Conservation (phyloP, 2,888 invertebrate genomes). For the Conops quadrifasciatus region DNA sequence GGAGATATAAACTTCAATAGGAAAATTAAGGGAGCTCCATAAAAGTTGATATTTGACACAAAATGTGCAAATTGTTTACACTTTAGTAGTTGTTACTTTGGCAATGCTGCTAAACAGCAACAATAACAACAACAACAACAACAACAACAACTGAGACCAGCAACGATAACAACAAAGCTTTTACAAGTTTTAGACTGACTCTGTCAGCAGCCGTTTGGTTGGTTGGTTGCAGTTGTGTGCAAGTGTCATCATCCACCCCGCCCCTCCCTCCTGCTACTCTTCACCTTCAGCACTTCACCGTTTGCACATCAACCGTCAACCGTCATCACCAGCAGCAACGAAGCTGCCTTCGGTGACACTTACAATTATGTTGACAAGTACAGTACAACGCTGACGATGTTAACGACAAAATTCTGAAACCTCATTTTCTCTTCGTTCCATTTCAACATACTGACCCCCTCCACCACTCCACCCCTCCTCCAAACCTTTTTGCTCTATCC, state of each 20-base stretch:
- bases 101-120: background rate
- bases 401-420: conserved; percentile 6
- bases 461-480: too few species aligned
- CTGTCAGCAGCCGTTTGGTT: background rate
- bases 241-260: background rate
- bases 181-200: background rate
- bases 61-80: conserved; percentile 30
- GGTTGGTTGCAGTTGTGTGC: background rate
- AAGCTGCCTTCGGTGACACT: conserved; percentile 24
- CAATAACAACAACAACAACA: background rate
- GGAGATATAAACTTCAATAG: background rate
- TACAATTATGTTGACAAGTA: conserved; percentile 30
- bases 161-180: too few species aligned
- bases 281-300: background rate
- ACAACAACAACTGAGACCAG: too few species aligned
- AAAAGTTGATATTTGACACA: conserved; percentile 33
- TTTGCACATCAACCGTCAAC: background rate
- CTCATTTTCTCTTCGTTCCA: too few species aligned
- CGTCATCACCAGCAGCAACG: background rate
- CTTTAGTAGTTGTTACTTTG: background rate
- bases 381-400: background rate
- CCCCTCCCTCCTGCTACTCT: too few species aligned
- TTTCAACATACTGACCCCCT: too few species aligned
- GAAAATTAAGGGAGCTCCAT: conserved; percentile 12
- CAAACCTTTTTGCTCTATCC: background rate